These are phyloP conservation scores for Hyperoplus immaculatus DNA, from an alignment of 2,797 vertebrate genomes.

Conservation along the genomic window DNA sequence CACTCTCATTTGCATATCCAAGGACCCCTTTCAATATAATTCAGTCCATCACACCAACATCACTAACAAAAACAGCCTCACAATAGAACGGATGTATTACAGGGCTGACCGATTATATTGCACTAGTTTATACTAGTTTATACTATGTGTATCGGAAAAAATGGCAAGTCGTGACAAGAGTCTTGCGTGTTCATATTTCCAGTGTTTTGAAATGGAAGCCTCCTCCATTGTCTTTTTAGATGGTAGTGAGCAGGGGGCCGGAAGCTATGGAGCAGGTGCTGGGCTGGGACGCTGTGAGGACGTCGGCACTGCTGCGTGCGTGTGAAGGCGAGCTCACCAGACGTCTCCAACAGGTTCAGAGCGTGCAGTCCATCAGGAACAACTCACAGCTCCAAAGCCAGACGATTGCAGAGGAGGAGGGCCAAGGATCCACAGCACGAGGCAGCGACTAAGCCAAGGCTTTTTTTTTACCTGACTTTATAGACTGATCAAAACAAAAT, in stretches of 20 bases:
- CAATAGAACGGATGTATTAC: background rate
- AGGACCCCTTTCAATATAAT: background rate
- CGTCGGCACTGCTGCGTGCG: slow-evolving; percentile 74
- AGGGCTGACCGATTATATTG: background rate
- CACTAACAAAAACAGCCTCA: background rate
- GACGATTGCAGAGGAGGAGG: slow-evolving; percentile 14
- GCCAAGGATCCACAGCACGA: slow-evolving; percentile 39
- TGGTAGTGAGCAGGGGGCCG: slow-evolving; percentile 76
- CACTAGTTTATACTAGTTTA: background rate
- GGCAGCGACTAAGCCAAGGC: slow-evolving; percentile 53
- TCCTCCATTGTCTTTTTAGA: slow-evolving; percentile 60
- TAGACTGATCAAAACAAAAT: slow-evolving; percentile 65
- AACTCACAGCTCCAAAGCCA: slow-evolving; percentile 51
- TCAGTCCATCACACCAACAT: background rate
- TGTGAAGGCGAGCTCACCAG: slow-evolving; percentile 79
- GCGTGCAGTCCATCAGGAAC: slow-evolving; percentile 79
- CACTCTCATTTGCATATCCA: background rate
- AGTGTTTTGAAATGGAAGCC: background rate
- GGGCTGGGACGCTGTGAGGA: slow-evolving; percentile 77
- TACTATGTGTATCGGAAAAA: background rate
- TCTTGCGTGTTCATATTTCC: background rate
- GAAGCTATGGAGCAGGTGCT: slow-evolving; percentile 77
- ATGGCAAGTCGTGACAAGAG: background rate
- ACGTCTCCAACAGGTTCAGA: slow-evolving; percentile 81
- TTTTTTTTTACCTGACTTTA: slow-evolving; percentile 48